Base-by-base conservation (phyloP, 2,888 invertebrate species). In the Unio pictorum region DNA sequence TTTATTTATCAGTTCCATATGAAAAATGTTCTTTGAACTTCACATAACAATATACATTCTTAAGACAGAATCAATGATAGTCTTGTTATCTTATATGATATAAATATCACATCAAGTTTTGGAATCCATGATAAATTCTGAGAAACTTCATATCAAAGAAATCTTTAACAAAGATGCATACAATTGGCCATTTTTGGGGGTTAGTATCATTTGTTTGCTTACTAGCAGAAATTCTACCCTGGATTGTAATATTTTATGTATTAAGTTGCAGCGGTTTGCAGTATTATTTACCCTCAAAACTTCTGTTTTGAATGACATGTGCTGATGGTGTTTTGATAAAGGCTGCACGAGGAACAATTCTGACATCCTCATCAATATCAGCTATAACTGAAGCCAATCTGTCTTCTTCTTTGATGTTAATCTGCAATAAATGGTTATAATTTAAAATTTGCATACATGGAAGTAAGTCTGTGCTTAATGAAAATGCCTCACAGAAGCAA, bases 261-360 rank as follows among this genome's bases (percentile, higher is more conserved):
- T 45, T 28, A n/a, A 11, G 58, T 58, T 26, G 58, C 7, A n/a
- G 26, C 11, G n/a, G 8, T 11, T 28, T 67, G 23, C 18, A 55
- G 20, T 63, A 11, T 26, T 55, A 59, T 18, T 61, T 77, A 87
- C 91, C 91, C 87, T 90, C 88, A 87, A 91, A 91, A 74, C 88
- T 87, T 63, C 93, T 91, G 89, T 95, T 96, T 74, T 94, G 93
- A 55, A 94, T 92, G 0, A 94, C 92, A 61, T 93, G 92, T 0
- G 95, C 95, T 82, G 94, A 93, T 0, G 94, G 93, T 81, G 93
- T 92, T 86, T 94, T 94, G 78, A 95, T 93, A 69, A 95, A 92
- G 28, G 94, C 94, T 2, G 95, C 96, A 71, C 96, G 92, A 4
- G 96, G 96, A 69, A 95, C 93, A 54, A 96, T 91, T 64, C 93